Conservation (phyloP, 2,113 vertebrate genomes). For the Fulmarus glacialis region DNA sequence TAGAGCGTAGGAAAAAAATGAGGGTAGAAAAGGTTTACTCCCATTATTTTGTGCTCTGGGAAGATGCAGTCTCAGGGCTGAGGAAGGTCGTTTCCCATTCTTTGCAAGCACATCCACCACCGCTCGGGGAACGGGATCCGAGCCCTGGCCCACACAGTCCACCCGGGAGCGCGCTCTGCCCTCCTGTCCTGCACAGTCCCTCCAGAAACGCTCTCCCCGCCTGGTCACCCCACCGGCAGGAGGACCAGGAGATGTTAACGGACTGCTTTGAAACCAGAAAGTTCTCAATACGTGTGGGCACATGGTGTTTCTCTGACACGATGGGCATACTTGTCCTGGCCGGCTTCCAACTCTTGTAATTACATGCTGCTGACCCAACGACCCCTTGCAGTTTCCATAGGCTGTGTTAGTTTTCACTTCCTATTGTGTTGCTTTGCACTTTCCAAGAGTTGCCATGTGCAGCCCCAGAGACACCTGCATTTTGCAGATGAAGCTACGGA, state of each 20-base stretch:
- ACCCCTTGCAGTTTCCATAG: constrained; percentile 43
- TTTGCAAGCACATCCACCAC: accelerated
- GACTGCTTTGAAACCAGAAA: neutral
- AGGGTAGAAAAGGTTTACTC: neutral
- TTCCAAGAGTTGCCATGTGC: neutral
- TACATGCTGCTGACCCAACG: constrained; percentile 27
- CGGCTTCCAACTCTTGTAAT: constrained; percentile 35
- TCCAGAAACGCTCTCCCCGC: neutral
- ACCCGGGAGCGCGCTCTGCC: accelerated
- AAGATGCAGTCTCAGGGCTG: neutral
- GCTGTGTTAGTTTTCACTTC: constrained; percentile 52
- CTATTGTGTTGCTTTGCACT: constrained; percentile 31
- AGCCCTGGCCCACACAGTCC: accelerated
- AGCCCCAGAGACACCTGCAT: neutral
- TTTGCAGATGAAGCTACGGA: neutral
- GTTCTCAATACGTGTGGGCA: neutral
- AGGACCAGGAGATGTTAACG: neutral
- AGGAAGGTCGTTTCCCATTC: neutral
- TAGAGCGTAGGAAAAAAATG: neutral
- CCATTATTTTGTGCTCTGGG: neutral
- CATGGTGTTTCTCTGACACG: neutral
- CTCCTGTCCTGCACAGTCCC: neutral
- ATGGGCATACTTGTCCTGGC: constrained; percentile 17
- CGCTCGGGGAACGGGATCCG: accelerated
- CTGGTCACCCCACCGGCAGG: neutral